Evolutionary conservation across 2,113 vertebrate genomes (phyloP).

Genomic region (Vulpes vulpes): DNA sequence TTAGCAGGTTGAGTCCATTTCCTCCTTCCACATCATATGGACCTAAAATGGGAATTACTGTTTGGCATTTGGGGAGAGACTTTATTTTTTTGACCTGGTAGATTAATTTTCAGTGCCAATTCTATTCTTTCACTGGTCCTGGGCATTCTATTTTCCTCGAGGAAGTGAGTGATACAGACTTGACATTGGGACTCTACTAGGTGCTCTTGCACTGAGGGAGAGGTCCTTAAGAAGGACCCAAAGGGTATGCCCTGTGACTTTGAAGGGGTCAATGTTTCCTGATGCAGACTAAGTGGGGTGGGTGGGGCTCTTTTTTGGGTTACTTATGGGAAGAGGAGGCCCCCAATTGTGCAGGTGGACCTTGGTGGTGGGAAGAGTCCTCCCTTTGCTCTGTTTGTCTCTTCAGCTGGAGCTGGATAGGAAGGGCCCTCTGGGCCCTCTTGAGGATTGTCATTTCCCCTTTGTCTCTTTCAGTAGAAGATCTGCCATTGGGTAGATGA

Average conservation of each 20-base stretch:
- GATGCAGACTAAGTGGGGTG: neutral
- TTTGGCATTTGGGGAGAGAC: constrained; percentile 27
- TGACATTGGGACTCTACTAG: neutral
- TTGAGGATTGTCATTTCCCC: neutral
- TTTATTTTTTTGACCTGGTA: constrained; percentile 26
- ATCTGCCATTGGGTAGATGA: neutral
- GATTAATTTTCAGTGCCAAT: constrained; percentile 32
- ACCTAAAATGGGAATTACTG: constrained; percentile 17
- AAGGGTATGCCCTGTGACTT: neutral
- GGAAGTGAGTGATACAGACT: neutral
- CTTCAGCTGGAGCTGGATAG: neutral
- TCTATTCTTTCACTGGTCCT: constrained; percentile 24
- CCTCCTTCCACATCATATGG: neutral
- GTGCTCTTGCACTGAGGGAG: constrained; percentile 7
- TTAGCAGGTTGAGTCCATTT: constrained; percentile 38
- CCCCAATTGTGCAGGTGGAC: neutral
- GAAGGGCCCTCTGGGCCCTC: neutral
- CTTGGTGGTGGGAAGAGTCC: neutral
- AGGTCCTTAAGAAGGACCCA: neutral
- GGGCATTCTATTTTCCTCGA: neutral
- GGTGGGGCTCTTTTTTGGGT: neutral
- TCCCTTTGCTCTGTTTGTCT: constrained; percentile 15
- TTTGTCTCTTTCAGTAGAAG: constrained; percentile 20
- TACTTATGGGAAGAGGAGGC: neutral
- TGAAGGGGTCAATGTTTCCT: neutral